Conservation (phyloP, 2,797 vertebrate genomes). For the Galagoides demidoff region DNA sequence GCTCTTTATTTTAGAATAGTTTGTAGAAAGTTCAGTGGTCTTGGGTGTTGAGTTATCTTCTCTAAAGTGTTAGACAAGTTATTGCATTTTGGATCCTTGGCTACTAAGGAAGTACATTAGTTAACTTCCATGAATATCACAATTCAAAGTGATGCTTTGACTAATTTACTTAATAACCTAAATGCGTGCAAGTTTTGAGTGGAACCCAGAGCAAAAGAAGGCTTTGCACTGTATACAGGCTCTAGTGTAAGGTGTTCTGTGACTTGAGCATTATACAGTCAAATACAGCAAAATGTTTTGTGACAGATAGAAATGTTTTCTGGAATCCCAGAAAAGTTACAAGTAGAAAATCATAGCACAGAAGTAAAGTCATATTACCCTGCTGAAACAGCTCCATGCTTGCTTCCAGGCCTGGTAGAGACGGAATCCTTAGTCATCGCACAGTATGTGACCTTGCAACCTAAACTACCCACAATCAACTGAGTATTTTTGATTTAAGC, state of each 20-base stretch:
- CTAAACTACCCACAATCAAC: background rate
- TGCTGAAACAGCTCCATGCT: background rate
- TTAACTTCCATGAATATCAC: background rate
- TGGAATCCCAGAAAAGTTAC: background rate
- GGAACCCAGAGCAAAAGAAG: background rate
- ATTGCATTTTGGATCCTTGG: background rate
- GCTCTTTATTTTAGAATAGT: background rate
- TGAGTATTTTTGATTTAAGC: background rate
- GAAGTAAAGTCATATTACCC: background rate
- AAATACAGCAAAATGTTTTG: background rate
- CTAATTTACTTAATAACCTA: background rate
- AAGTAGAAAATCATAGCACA: background rate
- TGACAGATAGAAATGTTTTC: background rate
- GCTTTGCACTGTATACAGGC: background rate
- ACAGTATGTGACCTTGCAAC: background rate
- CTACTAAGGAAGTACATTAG: background rate
- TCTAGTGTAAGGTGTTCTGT: background rate
- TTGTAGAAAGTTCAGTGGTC: background rate
- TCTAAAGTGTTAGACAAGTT: background rate
- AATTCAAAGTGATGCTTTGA: constrained; percentile 6
- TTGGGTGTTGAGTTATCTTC: background rate
- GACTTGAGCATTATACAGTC: background rate
- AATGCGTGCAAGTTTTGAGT: background rate
- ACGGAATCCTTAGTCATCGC: background rate
- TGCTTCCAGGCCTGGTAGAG: background rate